Conservation (phyloP, 2,797 vertebrate genomes). For the Enteromius viviparus region DNA sequence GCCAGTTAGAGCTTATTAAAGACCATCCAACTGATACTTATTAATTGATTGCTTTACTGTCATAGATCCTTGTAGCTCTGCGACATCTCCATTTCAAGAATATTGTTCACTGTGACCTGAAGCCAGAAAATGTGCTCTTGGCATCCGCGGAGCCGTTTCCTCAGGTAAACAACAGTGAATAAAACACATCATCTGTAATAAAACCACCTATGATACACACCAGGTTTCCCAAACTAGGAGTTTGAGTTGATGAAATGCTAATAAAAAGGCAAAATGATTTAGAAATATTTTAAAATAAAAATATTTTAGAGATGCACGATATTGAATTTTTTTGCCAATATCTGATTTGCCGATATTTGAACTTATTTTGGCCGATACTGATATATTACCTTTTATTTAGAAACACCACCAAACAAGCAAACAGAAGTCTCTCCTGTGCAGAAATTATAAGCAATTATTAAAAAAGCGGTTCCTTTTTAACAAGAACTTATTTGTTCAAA, state of each 20-base stretch:
- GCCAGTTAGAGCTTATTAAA: background rate
- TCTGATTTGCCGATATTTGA: too few relatives aligned
- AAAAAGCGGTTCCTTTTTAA: too few relatives aligned
- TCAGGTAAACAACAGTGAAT: slow-evolving; percentile 77
- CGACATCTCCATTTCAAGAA: slow-evolving; percentile 99
- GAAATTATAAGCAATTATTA: too few relatives aligned
- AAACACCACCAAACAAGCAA: too few relatives aligned
- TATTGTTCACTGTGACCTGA: slow-evolving; percentile 99
- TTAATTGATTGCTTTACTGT: slow-evolving; percentile 43
- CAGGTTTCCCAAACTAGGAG: background rate
- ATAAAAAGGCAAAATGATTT: background rate
- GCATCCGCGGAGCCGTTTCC: slow-evolving; percentile 96
- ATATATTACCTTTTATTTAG: too few relatives aligned
- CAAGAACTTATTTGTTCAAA: too few relatives aligned
- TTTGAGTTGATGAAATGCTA: background rate
- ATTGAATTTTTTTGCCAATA: too few relatives aligned
- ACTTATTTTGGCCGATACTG: too few relatives aligned
- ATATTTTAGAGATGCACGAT: too few relatives aligned
- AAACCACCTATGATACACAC: background rate
- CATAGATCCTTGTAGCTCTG: slow-evolving; percentile 94
- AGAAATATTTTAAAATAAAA: background rate
- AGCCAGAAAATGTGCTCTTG: slow-evolving; percentile 95
- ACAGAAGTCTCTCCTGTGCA: too few relatives aligned
- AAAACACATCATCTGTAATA: too few relatives aligned
- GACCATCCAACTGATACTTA: slow-evolving; percentile 15